Conservation (phyloP, 2,797 vertebrate genomes). For the Pampus argenteus region DNA sequence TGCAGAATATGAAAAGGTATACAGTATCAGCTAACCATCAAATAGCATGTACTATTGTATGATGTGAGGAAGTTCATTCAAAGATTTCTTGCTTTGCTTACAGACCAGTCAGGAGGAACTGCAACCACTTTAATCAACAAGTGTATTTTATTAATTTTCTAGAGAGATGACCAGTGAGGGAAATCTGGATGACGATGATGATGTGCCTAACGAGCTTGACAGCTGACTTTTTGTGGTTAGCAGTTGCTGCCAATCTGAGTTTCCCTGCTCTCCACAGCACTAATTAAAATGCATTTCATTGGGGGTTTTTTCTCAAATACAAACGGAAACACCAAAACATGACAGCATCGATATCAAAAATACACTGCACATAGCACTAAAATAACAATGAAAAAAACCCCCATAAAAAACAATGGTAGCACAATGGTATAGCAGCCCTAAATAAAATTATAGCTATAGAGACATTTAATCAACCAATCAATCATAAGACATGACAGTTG, state of each 20-base stretch:
- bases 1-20: background rate
- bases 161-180: conserved; percentile 7
- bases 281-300: too few species aligned
- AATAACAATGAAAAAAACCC: too few species aligned
- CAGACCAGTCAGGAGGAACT: background rate
- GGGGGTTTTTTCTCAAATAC: too few species aligned
- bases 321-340: too few species aligned
- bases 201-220: background rate
- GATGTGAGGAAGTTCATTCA: background rate
- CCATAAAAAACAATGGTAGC: too few species aligned
- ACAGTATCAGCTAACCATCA: background rate
- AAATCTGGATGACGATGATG: conserved; percentile 8
- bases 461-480: too few species aligned
- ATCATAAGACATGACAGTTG: too few species aligned
- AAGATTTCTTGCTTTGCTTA: conserved; percentile 9
- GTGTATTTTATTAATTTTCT: background rate
- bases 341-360: too few species aligned
- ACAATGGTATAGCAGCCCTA: too few species aligned
- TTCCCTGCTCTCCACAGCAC: background rate
- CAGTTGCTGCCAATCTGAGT: background rate
- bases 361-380: too few species aligned
- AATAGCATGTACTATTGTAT: background rate
- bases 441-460: too few species aligned
- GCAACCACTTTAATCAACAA: background rate
- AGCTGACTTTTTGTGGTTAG: conserved; percentile 17